These are phyloP conservation scores for Phalanger gymnotis DNA, from an alignment of 2,797 vertebrate genomes.

Conservation along the genomic window DNA sequence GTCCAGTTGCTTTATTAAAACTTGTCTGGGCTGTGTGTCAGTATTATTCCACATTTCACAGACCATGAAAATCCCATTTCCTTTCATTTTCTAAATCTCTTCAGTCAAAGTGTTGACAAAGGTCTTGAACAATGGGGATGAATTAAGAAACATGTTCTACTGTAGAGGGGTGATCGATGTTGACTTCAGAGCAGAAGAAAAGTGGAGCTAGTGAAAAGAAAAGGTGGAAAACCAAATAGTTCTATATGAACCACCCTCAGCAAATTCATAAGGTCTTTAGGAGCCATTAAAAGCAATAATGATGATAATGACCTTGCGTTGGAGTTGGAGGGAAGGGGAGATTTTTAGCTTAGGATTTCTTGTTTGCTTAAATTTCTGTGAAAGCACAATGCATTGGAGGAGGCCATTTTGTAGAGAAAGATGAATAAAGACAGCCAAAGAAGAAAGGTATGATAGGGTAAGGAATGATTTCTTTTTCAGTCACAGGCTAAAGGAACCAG, in stretches of 20 bases:
- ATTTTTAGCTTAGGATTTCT: neutral
- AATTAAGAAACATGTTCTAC: neutral
- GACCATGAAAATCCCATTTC: neutral
- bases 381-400: conserved; percentile 2
- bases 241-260: neutral
- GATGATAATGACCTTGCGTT: neutral
- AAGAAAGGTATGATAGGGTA: neutral
- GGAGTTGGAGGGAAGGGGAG: neutral
- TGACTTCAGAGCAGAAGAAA: neutral
- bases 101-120: conserved; percentile 10
- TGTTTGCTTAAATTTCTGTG: neutral
- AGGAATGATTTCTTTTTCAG: neutral
- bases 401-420: conserved; percentile 40
- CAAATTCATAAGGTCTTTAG: neutral
- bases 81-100: neutral
- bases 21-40: neutral
- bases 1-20: neutral
- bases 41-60: neutral
- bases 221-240: neutral
- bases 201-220: conserved; percentile 26
- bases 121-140: neutral
- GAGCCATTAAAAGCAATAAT: neutral
- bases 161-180: neutral
- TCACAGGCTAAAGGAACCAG: neutral
- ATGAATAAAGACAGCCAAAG: conserved; percentile 10